A percentile compares a stretch with the other conserved stretches of the same genome.
Evolutionary conservation across 2,113 vertebrate genomes (phyloP).

Genomic region (Leptosomus discolor): DNA sequence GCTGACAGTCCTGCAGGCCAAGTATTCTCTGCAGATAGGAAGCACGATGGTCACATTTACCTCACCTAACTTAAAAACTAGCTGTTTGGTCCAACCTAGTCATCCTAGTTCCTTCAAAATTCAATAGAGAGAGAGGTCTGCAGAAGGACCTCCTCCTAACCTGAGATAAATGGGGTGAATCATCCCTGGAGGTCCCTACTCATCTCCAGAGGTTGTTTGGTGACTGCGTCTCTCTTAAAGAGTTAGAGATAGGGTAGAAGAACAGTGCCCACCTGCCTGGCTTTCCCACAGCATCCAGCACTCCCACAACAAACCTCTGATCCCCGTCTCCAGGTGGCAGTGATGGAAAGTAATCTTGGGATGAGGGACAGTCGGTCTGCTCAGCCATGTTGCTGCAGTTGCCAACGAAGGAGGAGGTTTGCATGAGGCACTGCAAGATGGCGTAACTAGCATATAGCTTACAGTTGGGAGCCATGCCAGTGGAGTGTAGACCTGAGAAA

Average conservation of each 20-base stretch:
- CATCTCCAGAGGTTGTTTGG: background rate
- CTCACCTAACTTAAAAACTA: background rate
- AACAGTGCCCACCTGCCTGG: background rate
- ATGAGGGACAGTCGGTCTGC: rapidly evolving
- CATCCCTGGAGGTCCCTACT: background rate
- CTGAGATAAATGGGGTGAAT: background rate
- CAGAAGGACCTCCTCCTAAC: background rate
- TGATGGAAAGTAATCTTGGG: background rate
- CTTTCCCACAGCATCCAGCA: background rate
- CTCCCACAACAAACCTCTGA: background rate
- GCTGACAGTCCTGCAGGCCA: background rate
- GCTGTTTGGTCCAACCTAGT: background rate
- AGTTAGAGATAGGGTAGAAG: background rate
- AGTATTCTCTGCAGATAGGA: background rate
- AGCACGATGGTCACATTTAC: background rate
- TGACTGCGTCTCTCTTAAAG: background rate
- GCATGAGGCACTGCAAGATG: background rate
- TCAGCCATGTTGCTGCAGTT: background rate
- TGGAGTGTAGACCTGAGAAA: background rate
- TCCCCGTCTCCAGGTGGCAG: background rate
- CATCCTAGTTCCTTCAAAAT: background rate
- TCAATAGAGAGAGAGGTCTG: background rate
- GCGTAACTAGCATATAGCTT: background rate
- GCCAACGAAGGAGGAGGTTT: background rate
- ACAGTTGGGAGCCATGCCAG: background rate